phyloP scores from a whole-genome alignment of 2,797 vertebrate genomes.

The Danio albolineatus region DNA sequence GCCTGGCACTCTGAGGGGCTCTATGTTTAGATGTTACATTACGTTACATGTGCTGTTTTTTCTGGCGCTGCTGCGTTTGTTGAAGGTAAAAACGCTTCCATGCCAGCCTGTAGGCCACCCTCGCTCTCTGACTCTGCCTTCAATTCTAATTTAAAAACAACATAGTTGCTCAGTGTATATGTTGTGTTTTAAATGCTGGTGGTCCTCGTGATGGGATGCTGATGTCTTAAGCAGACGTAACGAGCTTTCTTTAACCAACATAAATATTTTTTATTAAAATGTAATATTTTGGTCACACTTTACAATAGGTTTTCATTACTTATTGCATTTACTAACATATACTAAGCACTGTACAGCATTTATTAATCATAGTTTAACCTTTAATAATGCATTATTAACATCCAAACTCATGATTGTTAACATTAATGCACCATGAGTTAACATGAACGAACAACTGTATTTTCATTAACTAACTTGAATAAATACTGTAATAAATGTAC shows the following conservation, averaged over 20 bases:
- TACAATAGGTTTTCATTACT: no score
- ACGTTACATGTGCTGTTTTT: constrained; percentile 79
- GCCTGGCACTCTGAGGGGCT: constrained; percentile 68
- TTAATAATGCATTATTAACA: no score
- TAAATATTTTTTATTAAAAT: background rate
- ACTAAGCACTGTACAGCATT: no score
- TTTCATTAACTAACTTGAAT: no score
- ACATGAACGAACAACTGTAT: no score
- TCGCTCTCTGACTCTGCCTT: constrained; percentile 31
- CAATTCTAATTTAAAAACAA: constrained; percentile 28
- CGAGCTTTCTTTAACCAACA: background rate
- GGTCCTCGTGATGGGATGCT: constrained; percentile 19
- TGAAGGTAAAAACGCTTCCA: constrained; percentile 51
- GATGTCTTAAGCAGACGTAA: background rate
- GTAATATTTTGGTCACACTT: no score
- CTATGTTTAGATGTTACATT: constrained; percentile 82
- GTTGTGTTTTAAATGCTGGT: constrained; percentile 33
- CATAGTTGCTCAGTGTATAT: constrained; percentile 4
- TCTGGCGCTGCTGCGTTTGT: constrained; percentile 66
- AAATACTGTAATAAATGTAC: no score
- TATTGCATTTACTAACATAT: no score
- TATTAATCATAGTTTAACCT: no score
- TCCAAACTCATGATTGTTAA: no score
- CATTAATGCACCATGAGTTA: no score
- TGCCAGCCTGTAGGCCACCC: constrained; percentile 53